Evolutionary conservation across 2,113 vertebrate genomes (phyloP).

Genomic region (Alosa alosa): DNA sequence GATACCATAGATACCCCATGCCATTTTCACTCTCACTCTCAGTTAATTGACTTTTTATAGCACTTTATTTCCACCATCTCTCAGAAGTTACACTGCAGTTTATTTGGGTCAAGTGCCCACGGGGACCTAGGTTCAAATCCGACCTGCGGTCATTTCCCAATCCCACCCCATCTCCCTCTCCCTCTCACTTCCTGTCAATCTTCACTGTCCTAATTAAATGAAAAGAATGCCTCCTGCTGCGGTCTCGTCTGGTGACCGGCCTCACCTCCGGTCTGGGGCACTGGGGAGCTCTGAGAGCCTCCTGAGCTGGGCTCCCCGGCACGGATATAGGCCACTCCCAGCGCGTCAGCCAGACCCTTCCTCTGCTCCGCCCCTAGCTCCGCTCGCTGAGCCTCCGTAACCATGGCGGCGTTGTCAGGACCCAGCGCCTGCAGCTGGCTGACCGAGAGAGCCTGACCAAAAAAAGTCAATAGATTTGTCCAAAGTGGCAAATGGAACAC

Average conservation of each 20-base stretch:
- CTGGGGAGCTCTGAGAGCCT: neutral
- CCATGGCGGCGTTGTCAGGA: slow-evolving; percentile 60
- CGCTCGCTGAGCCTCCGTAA: slow-evolving; percentile 54
- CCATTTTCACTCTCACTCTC: too few relatives aligned
- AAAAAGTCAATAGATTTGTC: neutral
- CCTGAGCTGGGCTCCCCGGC: neutral
- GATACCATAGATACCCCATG: neutral
- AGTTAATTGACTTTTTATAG: too few relatives aligned
- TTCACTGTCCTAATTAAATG: too few relatives aligned
- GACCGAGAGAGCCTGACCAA: slow-evolving; percentile 55
- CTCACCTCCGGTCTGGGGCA: slow-evolving; percentile 53
- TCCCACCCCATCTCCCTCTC: too few relatives aligned
- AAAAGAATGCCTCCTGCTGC: too few relatives aligned
- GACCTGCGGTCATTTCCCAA: too few relatives aligned
- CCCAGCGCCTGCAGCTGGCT: slow-evolving; percentile 62
- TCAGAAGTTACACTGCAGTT: too few relatives aligned
- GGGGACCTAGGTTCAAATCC: too few relatives aligned
- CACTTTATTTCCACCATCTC: too few relatives aligned
- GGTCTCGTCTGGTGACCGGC: neutral
- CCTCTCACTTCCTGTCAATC: too few relatives aligned
- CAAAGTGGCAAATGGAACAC: neutral
- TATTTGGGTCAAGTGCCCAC: too few relatives aligned
- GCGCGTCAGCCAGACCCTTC: slow-evolving; percentile 39
- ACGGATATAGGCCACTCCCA: slow-evolving; percentile 18
- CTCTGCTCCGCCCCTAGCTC: slow-evolving; percentile 38